A percentile compares a stretch with the other conserved stretches of the same genome.
Conservation (phyloP, 2,797 vertebrate species). For the Halcyon badia region DNA sequence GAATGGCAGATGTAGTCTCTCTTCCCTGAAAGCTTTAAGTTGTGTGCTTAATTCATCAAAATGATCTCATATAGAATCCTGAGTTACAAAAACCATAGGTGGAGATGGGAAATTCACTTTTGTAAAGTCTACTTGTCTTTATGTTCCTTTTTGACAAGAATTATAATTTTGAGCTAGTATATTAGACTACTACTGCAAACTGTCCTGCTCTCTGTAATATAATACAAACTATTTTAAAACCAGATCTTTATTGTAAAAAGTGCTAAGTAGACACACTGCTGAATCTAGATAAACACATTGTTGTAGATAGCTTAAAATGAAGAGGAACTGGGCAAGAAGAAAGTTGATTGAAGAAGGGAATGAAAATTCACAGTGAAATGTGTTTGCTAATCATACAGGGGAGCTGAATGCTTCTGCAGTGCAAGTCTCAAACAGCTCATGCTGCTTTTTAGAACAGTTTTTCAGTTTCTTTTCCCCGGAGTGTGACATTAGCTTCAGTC, state of each 20-base stretch:
- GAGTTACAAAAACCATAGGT: not conserved
- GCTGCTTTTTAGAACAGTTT: not conserved
- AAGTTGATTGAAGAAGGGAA: not conserved
- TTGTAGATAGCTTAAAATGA: not conserved
- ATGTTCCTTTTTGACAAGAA: not conserved
- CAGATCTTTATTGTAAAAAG: not conserved
- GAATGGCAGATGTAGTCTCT: not conserved
- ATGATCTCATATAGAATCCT: not conserved
- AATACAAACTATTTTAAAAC: not conserved
- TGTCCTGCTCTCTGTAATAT: not conserved
- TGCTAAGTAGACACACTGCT: not conserved
- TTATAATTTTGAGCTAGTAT: not conserved
- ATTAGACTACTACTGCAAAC: not conserved
- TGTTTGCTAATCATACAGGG: not conserved
- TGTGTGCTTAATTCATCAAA: not conserved
- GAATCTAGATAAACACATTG: not conserved
- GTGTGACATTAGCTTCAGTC: conserved; percentile 40
- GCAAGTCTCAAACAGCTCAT: not conserved
- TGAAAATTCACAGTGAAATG: not conserved
- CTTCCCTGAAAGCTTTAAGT: not conserved
- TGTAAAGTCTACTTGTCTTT: not conserved
- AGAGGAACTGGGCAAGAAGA: not conserved
- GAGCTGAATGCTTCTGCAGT: not conserved
- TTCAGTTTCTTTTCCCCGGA: conserved; percentile 52
- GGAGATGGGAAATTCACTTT: not conserved